phyloP scores from a whole-genome alignment of 2,113 vertebrate genomes.

The Percina caprodes region DNA sequence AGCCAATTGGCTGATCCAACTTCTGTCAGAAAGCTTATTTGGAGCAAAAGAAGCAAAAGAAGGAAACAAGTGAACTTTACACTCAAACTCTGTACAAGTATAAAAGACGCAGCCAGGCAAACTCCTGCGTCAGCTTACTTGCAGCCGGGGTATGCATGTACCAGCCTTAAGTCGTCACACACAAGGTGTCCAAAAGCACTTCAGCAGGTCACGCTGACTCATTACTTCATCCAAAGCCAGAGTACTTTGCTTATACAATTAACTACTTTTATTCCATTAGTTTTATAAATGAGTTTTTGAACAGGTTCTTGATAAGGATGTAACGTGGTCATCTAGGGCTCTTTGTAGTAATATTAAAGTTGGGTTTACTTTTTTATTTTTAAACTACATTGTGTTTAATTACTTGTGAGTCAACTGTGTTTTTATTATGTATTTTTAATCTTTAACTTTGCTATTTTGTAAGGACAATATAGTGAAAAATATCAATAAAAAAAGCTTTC shows the following conservation, averaged over 20 bases:
- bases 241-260: not conserved
- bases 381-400: slow-evolving; percentile 3
- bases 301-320: not conserved
- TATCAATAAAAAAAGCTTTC: not conserved
- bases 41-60: no score
- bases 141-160: not conserved
- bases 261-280: not conserved
- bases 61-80: not conserved
- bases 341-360: not conserved
- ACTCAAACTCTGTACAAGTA: not conserved
- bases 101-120: not conserved
- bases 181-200: not conserved
- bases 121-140: not conserved
- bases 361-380: not conserved
- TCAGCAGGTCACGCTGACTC: not conserved
- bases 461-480: not conserved
- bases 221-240: not conserved
- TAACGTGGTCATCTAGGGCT: slow-evolving; percentile 37
- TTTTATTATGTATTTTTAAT: slow-evolving; percentile 20
- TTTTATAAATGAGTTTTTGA: not conserved
- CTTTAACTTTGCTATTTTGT: slow-evolving; percentile 14
- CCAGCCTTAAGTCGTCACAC: not conserved
- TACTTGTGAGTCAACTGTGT: not conserved
- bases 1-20: not conserved
- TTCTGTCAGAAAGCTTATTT: not conserved